These are phyloP conservation scores for Calephelis nemesis DNA, from an alignment of 1,140 invertebrate species.

Conservation along the genomic window DNA sequence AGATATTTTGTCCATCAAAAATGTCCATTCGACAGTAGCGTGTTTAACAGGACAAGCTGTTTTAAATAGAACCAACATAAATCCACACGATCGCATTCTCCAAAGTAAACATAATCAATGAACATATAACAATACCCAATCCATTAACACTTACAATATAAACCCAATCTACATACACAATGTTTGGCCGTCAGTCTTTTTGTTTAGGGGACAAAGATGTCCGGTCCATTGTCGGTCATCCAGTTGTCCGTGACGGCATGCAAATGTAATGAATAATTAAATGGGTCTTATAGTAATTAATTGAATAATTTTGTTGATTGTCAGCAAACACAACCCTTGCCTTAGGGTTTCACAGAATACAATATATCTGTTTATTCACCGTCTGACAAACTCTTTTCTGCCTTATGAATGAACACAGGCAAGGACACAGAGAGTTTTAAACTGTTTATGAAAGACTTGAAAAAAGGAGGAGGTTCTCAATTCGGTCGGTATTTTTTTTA, in stretches of 20 bases:
- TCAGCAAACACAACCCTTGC: not conserved
- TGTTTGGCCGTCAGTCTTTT: conserved; percentile 24
- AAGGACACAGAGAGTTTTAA: too few relatives aligned
- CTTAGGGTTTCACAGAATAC: not conserved
- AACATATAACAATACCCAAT: conserved; percentile 30
- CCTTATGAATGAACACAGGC: too few relatives aligned
- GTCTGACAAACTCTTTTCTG: too few relatives aligned
- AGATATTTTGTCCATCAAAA: too few relatives aligned
- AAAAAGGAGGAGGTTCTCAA: too few relatives aligned
- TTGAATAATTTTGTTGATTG: conserved; percentile 24
- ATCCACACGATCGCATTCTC: too few relatives aligned
- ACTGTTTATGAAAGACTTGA: too few relatives aligned
- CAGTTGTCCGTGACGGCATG: conserved; percentile 19
- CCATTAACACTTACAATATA: conserved; percentile 29
- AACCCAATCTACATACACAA: conserved; percentile 33
- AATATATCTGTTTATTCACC: not conserved
- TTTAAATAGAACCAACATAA: too few relatives aligned
- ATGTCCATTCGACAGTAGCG: too few relatives aligned
- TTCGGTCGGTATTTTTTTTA: too few relatives aligned
- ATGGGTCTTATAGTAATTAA: conserved; percentile 31
- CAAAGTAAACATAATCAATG: conserved; percentile 21
- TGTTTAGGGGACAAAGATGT: conserved; percentile 29
- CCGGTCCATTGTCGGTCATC: conserved; percentile 23
- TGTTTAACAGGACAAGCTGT: too few relatives aligned
- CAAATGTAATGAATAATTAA: conserved; percentile 30